phyloP scores from a whole-genome alignment of 2,113 vertebrate species.

The Orientallactaga bullata region DNA sequence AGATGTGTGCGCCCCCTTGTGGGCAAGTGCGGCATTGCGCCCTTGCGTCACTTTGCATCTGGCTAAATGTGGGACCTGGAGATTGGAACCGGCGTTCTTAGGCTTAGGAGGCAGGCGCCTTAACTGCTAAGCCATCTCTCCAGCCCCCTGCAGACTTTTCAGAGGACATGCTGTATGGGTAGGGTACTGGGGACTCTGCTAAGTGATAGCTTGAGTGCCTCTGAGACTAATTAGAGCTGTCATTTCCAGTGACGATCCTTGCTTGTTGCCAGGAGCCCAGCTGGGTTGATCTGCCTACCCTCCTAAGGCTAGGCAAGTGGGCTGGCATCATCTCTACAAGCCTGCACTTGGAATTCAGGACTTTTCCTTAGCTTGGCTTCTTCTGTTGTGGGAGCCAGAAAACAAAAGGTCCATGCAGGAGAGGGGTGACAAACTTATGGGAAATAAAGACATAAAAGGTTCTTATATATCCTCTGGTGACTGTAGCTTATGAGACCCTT shows the following conservation, averaged over 20 bases:
- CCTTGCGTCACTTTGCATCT: too few relatives aligned
- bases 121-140: too few relatives aligned
- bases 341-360: neutral
- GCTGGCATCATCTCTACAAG: too few relatives aligned
- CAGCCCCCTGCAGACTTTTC: accelerated
- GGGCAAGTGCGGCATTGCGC: too few relatives aligned
- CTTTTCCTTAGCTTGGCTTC: neutral
- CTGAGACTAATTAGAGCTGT: neutral
- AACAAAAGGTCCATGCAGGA: neutral
- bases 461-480: neutral
- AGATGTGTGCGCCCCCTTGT: too few relatives aligned
- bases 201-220: neutral
- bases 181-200: neutral
- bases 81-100: too few relatives aligned
- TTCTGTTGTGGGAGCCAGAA: neutral
- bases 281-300: neutral
- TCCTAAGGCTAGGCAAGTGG: neutral
- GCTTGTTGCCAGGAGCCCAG: neutral
- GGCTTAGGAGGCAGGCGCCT: too few relatives aligned
- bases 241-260: accelerated
- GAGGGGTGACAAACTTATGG: too few relatives aligned
- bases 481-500: neutral
- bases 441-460: neutral
- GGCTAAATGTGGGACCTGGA: too few relatives aligned
- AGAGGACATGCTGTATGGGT: neutral